phyloP scores from a whole-genome alignment of 2,797 vertebrate species.

The Rhabdomys pumilio region DNA sequence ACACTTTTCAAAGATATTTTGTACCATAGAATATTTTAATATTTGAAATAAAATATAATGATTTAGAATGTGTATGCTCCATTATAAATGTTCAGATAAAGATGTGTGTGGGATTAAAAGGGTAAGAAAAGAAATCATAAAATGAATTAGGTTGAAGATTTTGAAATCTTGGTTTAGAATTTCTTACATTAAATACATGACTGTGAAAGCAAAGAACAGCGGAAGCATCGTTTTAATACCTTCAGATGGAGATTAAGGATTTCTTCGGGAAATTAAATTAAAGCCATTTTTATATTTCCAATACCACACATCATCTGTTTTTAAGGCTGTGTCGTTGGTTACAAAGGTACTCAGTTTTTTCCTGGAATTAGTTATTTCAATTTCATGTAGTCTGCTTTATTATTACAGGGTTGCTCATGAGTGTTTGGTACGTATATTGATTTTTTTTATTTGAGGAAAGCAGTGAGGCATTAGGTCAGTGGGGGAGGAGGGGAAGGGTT shows the following conservation, averaged over 20 bases:
- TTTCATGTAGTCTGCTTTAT: slow-evolving; percentile 71
- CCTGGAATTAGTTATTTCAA: slow-evolving; percentile 80
- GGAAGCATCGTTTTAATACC: slow-evolving; percentile 15
- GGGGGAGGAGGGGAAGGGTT: slow-evolving; percentile 8
- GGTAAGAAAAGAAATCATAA: slow-evolving; percentile 60
- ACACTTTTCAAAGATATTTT: background rate
- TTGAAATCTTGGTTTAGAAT: slow-evolving; percentile 60
- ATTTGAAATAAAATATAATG: background rate
- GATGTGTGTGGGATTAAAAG: slow-evolving; percentile 37
- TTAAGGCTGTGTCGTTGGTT: slow-evolving; percentile 54
- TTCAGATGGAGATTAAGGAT: slow-evolving; percentile 29
- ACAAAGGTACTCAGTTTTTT: slow-evolving; percentile 75
- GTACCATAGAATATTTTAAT: slow-evolving; percentile 40
- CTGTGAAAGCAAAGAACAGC: background rate
- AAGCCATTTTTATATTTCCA: slow-evolving; percentile 51
- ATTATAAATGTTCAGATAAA: slow-evolving; percentile 54
- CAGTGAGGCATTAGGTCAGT: slow-evolving; percentile 79
- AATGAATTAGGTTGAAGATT: slow-evolving; percentile 49
- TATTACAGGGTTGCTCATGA: slow-evolving; percentile 79
- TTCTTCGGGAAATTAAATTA: slow-evolving; percentile 56
- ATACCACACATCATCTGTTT: slow-evolving; percentile 13
- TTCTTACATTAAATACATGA: slow-evolving; percentile 26
- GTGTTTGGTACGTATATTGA: slow-evolving; percentile 80
- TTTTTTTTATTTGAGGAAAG: slow-evolving; percentile 85
- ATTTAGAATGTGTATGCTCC: slow-evolving; percentile 34